Conservation (phyloP, 2,888 invertebrate species). For the Hyposoter dolosus region DNA sequence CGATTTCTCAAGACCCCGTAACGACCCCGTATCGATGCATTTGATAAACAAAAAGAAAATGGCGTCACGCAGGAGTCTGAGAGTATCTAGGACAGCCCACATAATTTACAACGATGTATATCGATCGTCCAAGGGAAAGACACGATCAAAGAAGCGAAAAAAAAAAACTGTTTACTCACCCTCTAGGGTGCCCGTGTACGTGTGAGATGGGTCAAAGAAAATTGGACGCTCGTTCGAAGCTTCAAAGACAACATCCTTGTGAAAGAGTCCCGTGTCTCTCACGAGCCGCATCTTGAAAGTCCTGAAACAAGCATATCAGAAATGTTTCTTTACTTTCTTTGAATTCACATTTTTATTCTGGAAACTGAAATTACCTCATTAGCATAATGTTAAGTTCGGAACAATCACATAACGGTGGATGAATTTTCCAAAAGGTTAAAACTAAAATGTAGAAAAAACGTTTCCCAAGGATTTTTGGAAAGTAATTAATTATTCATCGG, state of each 20-base stretch:
- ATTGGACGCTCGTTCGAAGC: conserved; percentile 82
- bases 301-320: conserved; percentile 73
- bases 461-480: too few relatives aligned
- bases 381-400: neutral
- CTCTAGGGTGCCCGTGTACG: conserved; percentile 84
- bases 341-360: neutral
- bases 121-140: conserved; percentile 50
- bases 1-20: too few relatives aligned
- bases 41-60: neutral
- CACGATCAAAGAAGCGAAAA: conserved; percentile 54
- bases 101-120: conserved; percentile 18
- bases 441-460: too few relatives aligned
- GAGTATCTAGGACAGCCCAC: conserved; percentile 13
- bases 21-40: neutral
- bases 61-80: neutral
- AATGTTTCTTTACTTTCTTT: conserved; percentile 10
- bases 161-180: conserved; percentile 78
- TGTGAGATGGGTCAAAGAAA: conserved; percentile 82
- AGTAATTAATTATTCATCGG: neutral
- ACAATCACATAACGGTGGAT: neutral
- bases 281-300: conserved; percentile 83
- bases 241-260: conserved; percentile 84
- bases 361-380: neutral
- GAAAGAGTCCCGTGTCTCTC: conserved; percentile 83
- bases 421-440: too few relatives aligned